Conservation (phyloP, 2,113 vertebrate genomes). For the Vireo altiloquus region DNA sequence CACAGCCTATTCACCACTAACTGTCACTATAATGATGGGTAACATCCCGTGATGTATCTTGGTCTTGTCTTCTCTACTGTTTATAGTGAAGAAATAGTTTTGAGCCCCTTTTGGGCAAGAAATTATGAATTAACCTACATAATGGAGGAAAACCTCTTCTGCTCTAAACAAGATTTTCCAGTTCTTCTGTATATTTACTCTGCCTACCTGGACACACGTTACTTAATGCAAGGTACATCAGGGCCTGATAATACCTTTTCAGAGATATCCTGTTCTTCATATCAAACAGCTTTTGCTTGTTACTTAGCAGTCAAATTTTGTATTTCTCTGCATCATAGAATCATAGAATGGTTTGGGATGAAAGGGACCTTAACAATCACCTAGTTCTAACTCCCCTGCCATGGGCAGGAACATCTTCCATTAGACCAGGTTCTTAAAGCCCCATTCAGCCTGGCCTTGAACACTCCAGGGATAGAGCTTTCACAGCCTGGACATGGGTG, state of each 20-base stretch:
- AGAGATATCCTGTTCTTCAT: neutral
- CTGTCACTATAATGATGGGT: neutral
- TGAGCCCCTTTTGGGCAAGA: neutral
- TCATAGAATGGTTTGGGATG: neutral
- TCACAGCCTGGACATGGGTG: neutral
- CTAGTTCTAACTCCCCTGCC: neutral
- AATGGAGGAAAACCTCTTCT: neutral
- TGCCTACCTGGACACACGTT: rapidly evolving
- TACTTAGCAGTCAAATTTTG: neutral
- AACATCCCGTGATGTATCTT: neutral
- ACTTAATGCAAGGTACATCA: neutral
- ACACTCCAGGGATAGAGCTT: neutral
- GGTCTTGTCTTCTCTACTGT: neutral
- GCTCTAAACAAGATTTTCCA: neutral
- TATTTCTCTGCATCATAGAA: neutral
- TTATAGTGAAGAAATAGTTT: neutral
- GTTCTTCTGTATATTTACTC: neutral
- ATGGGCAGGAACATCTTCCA: neutral
- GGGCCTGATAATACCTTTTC: neutral
- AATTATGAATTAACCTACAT: neutral
- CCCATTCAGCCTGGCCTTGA: neutral
- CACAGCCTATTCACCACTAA: neutral
- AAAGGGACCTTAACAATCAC: neutral
- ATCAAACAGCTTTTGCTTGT: neutral
- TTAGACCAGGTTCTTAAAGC: neutral